A percentile compares a stretch with the other conserved stretches of the same genome.
Conservation (phyloP, 2,888 invertebrate genomes). For the Andrena chrysosceles region DNA sequence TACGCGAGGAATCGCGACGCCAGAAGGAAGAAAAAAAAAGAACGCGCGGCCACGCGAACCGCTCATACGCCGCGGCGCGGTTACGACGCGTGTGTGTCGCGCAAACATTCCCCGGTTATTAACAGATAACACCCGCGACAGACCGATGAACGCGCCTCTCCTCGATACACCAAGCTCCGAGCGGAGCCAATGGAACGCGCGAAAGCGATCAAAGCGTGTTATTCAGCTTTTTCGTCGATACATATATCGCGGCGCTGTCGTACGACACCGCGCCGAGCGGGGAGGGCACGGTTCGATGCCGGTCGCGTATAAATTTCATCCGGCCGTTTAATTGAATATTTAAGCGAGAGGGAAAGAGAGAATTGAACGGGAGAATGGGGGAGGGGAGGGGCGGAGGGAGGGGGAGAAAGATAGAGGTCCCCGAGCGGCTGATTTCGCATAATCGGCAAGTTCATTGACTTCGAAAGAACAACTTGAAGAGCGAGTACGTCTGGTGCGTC, state of each 20-base stretch:
- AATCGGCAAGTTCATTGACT: constrained; percentile 64
- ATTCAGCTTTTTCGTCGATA: constrained; percentile 25
- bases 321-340: constrained; percentile 61
- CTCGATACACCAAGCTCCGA: no score
- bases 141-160: not conserved
- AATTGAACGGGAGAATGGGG: not conserved
- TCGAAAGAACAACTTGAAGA: constrained; percentile 54
- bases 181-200: no score
- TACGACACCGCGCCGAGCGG: not conserved
- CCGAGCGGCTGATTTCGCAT: constrained; percentile 58
- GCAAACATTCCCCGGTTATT: constrained; percentile 25
- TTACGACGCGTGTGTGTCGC: not conserved
- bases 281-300: not conserved
- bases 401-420: not conserved
- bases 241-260: no score
- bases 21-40: constrained; percentile 11
- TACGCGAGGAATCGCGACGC: constrained; percentile 34
- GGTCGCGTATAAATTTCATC: constrained; percentile 55
- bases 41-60: constrained; percentile 9
- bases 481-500: constrained; percentile 57
- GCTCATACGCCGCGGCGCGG: constrained; percentile 16
- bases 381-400: not conserved
- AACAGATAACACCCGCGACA: constrained; percentile 7
- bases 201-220: constrained; percentile 10
- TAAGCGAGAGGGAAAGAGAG: constrained; percentile 27